Evolutionary conservation across 2,113 vertebrate species (phyloP).

Genomic region (Scytalopus superciliaris): DNA sequence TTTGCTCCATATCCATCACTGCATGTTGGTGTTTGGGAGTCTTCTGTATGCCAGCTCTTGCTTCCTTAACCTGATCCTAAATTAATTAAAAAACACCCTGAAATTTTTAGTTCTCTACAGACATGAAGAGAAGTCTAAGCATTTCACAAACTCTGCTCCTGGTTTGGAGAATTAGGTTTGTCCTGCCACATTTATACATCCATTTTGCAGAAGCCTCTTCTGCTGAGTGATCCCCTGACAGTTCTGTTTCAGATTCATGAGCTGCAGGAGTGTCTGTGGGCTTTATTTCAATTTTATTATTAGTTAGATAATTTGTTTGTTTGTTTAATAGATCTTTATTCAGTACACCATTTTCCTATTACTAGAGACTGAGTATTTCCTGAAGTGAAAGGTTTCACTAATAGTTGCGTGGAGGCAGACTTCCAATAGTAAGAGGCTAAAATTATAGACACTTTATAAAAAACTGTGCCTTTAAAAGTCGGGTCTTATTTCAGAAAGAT

Average conservation of each 20-base stretch:
- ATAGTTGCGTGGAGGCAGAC: background rate
- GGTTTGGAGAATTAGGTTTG: background rate
- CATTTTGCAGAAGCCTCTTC: background rate
- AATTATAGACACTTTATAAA: slow-evolving; percentile 7
- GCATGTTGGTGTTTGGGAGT: background rate
- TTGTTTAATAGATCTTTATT: background rate
- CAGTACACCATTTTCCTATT: background rate
- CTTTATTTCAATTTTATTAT: background rate
- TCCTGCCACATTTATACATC: background rate
- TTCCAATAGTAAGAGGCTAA: slow-evolving; percentile 26
- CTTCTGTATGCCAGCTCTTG: background rate
- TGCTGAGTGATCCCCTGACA: background rate
- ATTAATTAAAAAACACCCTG: background rate
- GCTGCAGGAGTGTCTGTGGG: background rate
- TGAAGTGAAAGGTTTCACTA: background rate
- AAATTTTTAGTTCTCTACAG: background rate
- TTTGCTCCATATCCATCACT: background rate
- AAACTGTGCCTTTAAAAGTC: slow-evolving; percentile 51
- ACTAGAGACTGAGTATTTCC: background rate
- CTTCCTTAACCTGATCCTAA: background rate
- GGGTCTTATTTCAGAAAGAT: slow-evolving; percentile 45
- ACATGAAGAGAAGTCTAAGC: background rate
- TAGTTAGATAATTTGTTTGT: background rate
- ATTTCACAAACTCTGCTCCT: background rate
- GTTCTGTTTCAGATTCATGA: background rate